Conservation (phyloP, 2,888 invertebrate genomes). For the Conops quadrifasciatus region DNA sequence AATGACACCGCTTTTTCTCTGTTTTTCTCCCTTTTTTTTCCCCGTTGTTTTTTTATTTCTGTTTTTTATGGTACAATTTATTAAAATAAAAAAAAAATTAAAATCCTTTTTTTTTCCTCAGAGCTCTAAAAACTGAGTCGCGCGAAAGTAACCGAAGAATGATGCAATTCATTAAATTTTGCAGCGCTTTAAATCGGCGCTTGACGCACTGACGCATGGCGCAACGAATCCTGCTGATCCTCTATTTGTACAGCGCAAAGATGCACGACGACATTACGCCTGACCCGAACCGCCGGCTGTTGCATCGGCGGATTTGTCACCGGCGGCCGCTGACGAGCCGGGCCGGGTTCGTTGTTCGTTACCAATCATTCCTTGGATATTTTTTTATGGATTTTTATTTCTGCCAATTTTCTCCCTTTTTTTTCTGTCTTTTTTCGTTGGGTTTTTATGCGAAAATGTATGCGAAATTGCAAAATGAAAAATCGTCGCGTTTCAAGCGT, state of each 20-base stretch:
- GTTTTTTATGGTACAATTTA: constrained; percentile 36
- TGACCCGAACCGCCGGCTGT: constrained; percentile 44
- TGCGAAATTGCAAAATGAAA: constrained; percentile 50
- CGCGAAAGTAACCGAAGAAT: constrained; percentile 38
- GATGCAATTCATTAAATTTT: constrained; percentile 47
- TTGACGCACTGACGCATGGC: constrained; percentile 39
- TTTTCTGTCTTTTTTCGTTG: constrained; percentile 23
- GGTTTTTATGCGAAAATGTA: constrained; percentile 50
- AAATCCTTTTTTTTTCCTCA: constrained; percentile 38
- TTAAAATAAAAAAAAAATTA: constrained; percentile 43
- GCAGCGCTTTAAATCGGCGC: constrained; percentile 41
- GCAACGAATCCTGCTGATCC: constrained; percentile 43
- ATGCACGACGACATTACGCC: constrained; percentile 38
- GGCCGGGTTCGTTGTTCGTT: constrained; percentile 24
- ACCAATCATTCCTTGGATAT: constrained; percentile 35
- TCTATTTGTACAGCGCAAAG: constrained; percentile 40
- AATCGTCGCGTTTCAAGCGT: constrained; percentile 41
- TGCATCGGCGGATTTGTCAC: constrained; percentile 41
- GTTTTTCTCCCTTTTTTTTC: neutral
- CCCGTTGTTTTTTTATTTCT: constrained; percentile 28
- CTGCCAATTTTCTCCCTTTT: constrained; percentile 26
- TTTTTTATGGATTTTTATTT: constrained; percentile 3
- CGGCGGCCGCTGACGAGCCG: neutral
- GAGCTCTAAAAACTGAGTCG: constrained; percentile 40
- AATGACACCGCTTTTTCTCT: constrained; percentile 41